Base-by-base conservation (phyloP, 2,888 invertebrate species). In the Cryptocheilus praepositus region DNA sequence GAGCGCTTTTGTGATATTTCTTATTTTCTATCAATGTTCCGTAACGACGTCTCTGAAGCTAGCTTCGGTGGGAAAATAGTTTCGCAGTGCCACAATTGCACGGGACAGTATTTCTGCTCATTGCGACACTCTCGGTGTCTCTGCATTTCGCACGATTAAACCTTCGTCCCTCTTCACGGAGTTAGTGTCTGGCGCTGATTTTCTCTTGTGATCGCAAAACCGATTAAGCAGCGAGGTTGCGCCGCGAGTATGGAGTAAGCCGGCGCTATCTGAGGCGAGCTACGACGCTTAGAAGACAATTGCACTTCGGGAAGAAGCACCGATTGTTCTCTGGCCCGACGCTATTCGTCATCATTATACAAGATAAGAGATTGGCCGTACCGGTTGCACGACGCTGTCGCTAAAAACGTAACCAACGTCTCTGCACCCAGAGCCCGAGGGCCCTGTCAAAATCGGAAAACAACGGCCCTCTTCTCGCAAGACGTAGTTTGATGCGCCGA, bases 141-240 rank as follows among this genome's bases (percentile, higher is more conserved):
- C 21, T 22, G 49, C 43, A 54, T 67, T 74, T 55, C 69, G n/a
- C 18, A n/a, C 69, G 64, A 74, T 74, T 74, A 74, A 74, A 53
- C n/a, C n/a, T n/a, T n/a, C 19, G 22, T 1, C 15, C 36, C 25
- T 36, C 36, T 1, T 36, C 36, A 36, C 11, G 36, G 64, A 66
- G 54, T 67, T 74, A 63, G 56, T 45, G 28, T 61, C 54, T 70
- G 51, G 28, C 54, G 60, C 16, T 43, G 61, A 70, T 67, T 64
- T 67, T 64, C 72, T 59, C 58, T 67, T 54, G 36, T 13, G 55
- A 56, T 54, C 54, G 54, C 70, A 63, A 72, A 67, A 64, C 64
- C 60, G 53, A 22, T 43, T 71, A 57, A 64, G 62, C 46, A 68
- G 52, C 52, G 55, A 28, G 43, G 51, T 8, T 44, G 25, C 18